Evolutionary conservation across 2,797 vertebrate genomes (phyloP), one percentile per base, ranked within the genome.

Genomic region (Lacerta agilis): DNA sequence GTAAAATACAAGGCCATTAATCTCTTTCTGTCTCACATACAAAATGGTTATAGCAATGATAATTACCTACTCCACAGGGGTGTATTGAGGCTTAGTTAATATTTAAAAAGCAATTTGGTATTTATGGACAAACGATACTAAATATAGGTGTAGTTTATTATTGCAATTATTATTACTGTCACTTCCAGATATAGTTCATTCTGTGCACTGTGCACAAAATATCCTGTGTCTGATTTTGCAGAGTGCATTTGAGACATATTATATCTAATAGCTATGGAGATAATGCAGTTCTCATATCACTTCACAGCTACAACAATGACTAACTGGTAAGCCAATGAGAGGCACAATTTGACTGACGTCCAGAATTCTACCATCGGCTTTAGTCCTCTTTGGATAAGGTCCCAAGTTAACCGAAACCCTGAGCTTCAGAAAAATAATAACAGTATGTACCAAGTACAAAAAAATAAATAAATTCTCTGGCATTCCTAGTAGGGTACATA

Each of bases 31-130:
- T 85, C 64, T 88, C 83, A 72, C 76, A 82, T 64, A 61, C 29
- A 88, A 90, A 88, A 83, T 33, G 41, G 81, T 85, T 87, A 82
- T 77, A 38, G 72, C 86, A 87, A 61, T 88, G 72, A 88, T 90
- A 90, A 90, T 90, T 85, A 79, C 72, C 83, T 90, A 78, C 82
- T 88, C 89, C 79, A 85, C 89, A 86, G 83, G 86, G 86, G 83
- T 88, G 72, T 87, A 78, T 66, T 90, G 92, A 91, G 82, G 79
- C 77, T 92, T 89, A 84, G 91, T 93, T 91, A 83, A 91, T 96
- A 91, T 90, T 89, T 94, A 90, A 88, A 91, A 93, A 90, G 66
- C 85, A 92, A 86, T 91, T 84, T 90, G 38, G 77, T 87, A 61
- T 90, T 82, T 88, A 76, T 8, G 61, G 78, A 85, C 79, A 85